Conservation (phyloP, 2,113 vertebrate species). For the Lagenorhynchus albirostris region DNA sequence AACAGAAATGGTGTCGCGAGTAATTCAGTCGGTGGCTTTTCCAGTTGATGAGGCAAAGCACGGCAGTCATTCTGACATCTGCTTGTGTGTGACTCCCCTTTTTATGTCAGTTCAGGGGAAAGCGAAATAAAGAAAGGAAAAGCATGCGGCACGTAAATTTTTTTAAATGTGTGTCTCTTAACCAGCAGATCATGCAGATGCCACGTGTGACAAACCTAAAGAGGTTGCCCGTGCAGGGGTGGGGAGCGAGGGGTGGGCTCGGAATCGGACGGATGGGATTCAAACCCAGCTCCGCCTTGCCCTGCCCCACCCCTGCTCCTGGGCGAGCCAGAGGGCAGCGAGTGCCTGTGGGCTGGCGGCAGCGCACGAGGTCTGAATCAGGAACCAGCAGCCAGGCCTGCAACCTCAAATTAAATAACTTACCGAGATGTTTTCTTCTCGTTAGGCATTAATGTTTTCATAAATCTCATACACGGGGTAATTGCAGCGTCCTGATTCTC, state of each 20-base stretch:
- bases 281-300: rapidly evolving
- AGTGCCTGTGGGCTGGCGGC: neutral
- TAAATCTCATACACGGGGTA: neutral
- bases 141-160: neutral
- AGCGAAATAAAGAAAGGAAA: neutral
- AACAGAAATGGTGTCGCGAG: neutral
- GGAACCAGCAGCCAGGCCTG: neutral
- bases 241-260: neutral
- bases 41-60: neutral
- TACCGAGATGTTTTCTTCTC: conserved; percentile 37
- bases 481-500: conserved; percentile 43
- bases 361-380: neutral
- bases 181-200: neutral
- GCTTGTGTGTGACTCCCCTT: conserved; percentile 33
- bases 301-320: neutral
- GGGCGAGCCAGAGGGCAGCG: rapidly evolving
- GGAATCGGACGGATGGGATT: rapidly evolving
- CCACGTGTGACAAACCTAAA: neutral
- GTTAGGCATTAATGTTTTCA: conserved; percentile 49
- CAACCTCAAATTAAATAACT: conserved; percentile 34
- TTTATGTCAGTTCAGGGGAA: conserved; percentile 27
- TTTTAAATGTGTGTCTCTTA: neutral
- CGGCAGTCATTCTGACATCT: conserved; percentile 32
- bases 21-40: neutral
- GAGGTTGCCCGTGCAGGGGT: neutral